phyloP scores from a whole-genome alignment of 2,113 vertebrate genomes.

The Odobenus rosmarus region DNA sequence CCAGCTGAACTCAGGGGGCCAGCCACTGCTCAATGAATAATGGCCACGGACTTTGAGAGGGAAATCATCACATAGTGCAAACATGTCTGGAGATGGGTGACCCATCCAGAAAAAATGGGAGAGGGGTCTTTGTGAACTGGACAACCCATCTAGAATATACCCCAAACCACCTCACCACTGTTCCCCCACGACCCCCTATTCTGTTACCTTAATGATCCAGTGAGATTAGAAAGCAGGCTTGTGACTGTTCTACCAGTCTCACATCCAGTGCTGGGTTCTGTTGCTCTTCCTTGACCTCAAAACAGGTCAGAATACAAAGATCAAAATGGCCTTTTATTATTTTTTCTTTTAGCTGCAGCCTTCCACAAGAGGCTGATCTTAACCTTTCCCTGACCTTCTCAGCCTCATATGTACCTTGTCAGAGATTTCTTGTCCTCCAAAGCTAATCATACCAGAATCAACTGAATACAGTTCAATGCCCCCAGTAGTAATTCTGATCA shows the following conservation, averaged over 20 bases:
- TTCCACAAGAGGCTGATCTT: background rate
- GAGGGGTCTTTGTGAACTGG: background rate
- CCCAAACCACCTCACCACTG: background rate
- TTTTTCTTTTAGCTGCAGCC: background rate
- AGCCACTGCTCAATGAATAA: background rate
- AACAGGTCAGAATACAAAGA: background rate
- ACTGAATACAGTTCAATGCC: background rate
- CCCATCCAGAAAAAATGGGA: background rate
- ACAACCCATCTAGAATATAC: background rate
- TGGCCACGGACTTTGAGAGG: background rate
- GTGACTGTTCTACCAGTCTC: background rate
- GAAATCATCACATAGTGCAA: background rate
- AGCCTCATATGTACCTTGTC: background rate
- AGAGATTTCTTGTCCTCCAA: background rate
- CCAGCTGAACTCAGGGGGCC: background rate
- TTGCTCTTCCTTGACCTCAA: background rate
- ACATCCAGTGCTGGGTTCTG: background rate
- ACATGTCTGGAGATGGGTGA: background rate
- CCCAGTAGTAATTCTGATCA: background rate
- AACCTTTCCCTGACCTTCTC: background rate
- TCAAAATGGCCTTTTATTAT: background rate
- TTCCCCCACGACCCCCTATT: too few species aligned
- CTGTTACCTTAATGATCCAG: background rate
- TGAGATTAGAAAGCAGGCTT: background rate
- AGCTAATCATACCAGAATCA: background rate